Evolutionary conservation across 2,113 vertebrate genomes (phyloP), one percentile per base, ranked within the genome.

Genomic region (Thamnophis sirtalis): DNA sequence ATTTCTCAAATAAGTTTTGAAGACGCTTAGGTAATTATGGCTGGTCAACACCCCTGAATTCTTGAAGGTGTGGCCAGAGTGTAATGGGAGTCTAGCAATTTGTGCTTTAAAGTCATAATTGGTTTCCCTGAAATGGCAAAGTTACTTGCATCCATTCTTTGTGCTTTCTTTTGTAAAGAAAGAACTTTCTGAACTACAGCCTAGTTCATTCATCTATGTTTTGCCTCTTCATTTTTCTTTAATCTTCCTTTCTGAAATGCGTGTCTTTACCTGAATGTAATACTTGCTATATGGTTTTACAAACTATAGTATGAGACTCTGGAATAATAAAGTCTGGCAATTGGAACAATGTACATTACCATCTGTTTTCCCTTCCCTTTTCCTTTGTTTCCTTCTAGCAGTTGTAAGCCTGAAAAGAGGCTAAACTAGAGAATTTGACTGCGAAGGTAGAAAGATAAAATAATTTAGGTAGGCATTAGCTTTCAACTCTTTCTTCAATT

Each of bases 281-380:
- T 63, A 87, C n/a, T 21, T 33, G 51, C 11, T 56, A 9, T 56
- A 43, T 24, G 33, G 19, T 55, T 84, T 90, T 85, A 48, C 22
- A 84, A 80, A 56, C 5, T 85, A 33, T 55, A 55, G 53, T 13
- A 84, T 21, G 38, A 56, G 38, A 33, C 33, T 90, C 9, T 73
- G 50, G 50, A 92, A 56, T 55, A 88, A n/a, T 88, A 92, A 87
- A 92, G 43, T 13, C 9, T 80, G 43, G 50, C 73, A 56, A 73
- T 13, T 87, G 11, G 43, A 91, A 91, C 17, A 86, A 90, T 54
- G 93, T 94, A 92, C 90, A 92, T 56, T 17, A 94, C 43, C 54
- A 55, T 84, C 17, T 86, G 15, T 19, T 90, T 48, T 13, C 5
- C 22, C n/a, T 24, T 33, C 15, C 54, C 28, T 51, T 53, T 21